A percentile compares a stretch with the other conserved stretches of the same genome.
Conservation (phyloP, 2,797 vertebrate species). For the Brotula barbata region DNA sequence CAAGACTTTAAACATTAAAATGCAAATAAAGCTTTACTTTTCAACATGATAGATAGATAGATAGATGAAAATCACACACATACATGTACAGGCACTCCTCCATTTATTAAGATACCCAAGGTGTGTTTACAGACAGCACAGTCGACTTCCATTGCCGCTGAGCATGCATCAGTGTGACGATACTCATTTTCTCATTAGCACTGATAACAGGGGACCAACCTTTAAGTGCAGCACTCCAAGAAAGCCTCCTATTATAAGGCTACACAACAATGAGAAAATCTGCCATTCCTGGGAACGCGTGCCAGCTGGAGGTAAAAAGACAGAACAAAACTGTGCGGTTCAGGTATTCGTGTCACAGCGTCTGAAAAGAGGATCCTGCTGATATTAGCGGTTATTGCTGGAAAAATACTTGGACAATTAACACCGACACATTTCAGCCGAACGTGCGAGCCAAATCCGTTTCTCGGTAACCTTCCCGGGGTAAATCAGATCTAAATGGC, state of each 20-base stretch:
- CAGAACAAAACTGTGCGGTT: constrained; percentile 40
- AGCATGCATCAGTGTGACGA: constrained; percentile 38
- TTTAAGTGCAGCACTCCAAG: constrained; percentile 60
- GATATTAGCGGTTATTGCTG: constrained; percentile 32
- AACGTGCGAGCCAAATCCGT: neutral
- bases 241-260: constrained; percentile 72
- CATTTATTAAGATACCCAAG: constrained; percentile 33
- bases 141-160: constrained; percentile 47
- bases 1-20: constrained; percentile 21
- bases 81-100: constrained; percentile 4
- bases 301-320: constrained; percentile 65
- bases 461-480: neutral
- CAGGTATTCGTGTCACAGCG: constrained; percentile 49
- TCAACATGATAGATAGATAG: constrained; percentile 21
- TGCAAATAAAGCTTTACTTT: neutral
- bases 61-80: constrained; percentile 7
- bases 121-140: constrained; percentile 60
- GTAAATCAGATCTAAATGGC: neutral
- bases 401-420: constrained; percentile 26
- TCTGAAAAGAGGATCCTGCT: too few species aligned
- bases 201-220: constrained; percentile 71
- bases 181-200: constrained; percentile 74
- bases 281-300: constrained; percentile 31
- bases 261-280: too few species aligned
- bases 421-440: constrained; percentile 5